Evolutionary conservation across 1,140 invertebrate species (phyloP).

Genomic region (Drosophila repleta): DNA sequence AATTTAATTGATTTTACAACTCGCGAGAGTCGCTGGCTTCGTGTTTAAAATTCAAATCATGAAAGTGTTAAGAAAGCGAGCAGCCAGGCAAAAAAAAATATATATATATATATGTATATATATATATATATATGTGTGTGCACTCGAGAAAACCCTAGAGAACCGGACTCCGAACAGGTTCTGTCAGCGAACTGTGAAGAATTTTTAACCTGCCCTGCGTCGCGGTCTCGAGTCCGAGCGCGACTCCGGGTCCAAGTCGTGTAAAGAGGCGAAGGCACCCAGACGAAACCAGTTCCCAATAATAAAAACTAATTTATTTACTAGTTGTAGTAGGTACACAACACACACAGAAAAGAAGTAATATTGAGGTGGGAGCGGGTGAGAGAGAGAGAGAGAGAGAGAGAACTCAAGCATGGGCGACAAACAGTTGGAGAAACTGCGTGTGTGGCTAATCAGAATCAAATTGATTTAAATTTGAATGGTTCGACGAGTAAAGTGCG

Average conservation of each 20-base stretch:
- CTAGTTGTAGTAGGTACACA: conserved; percentile 75
- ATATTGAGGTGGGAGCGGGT: conserved; percentile 2
- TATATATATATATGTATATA: background rate
- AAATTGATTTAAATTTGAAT: conserved; percentile 81
- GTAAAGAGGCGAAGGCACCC: conserved; percentile 11
- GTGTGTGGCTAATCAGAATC: conserved; percentile 81
- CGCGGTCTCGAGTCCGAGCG: conserved; percentile 11
- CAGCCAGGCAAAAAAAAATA: conserved; percentile 12
- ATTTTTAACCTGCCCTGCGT: conserved; percentile 66
- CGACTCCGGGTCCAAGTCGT: conserved; percentile 26
- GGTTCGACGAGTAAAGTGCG: conserved; percentile 72
- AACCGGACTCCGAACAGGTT: conserved; percentile 69
- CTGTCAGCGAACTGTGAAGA: conserved; percentile 78
- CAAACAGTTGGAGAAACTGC: conserved; percentile 67
- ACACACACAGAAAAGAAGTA: conserved; percentile 38
- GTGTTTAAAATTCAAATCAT: conserved; percentile 68
- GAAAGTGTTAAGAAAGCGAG: conserved; percentile 75
- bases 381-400: conserved; percentile 19
- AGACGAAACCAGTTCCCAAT: conserved; percentile 72
- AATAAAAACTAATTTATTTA: conserved; percentile 82
- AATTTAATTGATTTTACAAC: conserved; percentile 74
- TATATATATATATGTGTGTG: too few relatives aligned
- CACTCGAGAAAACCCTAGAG: conserved; percentile 31
- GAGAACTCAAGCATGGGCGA: conserved; percentile 28
- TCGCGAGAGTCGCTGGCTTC: background rate